A percentile compares a stretch with the other conserved stretches of the same genome.
These are phyloP conservation scores for Doryteuthis pealeii DNA, from an alignment of 1,140 invertebrate genomes.

Conservation along the genomic window DNA sequence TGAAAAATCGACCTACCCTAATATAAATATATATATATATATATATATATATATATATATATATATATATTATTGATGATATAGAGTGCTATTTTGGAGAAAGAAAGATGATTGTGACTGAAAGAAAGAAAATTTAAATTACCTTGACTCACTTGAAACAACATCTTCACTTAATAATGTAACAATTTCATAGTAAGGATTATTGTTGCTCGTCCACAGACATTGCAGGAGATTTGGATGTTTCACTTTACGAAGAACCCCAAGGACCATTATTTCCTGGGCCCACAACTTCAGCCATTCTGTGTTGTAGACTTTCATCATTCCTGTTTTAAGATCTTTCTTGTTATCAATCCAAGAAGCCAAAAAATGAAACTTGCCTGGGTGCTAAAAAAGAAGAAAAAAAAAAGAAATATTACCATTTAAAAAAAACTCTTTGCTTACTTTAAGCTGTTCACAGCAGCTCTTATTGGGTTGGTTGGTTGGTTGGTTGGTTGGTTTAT, in stretches of 20 bases:
- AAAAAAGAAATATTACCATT: too few relatives aligned
- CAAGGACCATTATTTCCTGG: slow-evolving; percentile 53
- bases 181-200: slow-evolving; percentile 55
- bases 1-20: too few relatives aligned
- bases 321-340: slow-evolving; percentile 34
- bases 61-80: too few relatives aligned
- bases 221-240: slow-evolving; percentile 51
- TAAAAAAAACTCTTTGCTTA: too few relatives aligned
- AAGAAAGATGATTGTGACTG: too few relatives aligned
- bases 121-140: not conserved
- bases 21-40: too few relatives aligned
- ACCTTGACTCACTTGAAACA: slow-evolving; percentile 52
- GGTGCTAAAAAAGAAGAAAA: slow-evolving; percentile 31
- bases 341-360: slow-evolving; percentile 48
- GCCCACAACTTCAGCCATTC: slow-evolving; percentile 48
- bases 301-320: slow-evolving; percentile 50
- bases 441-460: too few relatives aligned
- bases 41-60: too few relatives aligned
- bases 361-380: slow-evolving; percentile 44
- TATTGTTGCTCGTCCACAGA: slow-evolving; percentile 52
- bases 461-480: too few relatives aligned
- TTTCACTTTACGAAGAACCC: slow-evolving; percentile 46
- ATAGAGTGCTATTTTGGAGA: too few relatives aligned
- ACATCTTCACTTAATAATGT: slow-evolving; percentile 52
- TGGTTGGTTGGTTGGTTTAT: too few relatives aligned